phyloP scores from a whole-genome alignment of 2,113 vertebrate species.

The Aplodontia rufa region DNA sequence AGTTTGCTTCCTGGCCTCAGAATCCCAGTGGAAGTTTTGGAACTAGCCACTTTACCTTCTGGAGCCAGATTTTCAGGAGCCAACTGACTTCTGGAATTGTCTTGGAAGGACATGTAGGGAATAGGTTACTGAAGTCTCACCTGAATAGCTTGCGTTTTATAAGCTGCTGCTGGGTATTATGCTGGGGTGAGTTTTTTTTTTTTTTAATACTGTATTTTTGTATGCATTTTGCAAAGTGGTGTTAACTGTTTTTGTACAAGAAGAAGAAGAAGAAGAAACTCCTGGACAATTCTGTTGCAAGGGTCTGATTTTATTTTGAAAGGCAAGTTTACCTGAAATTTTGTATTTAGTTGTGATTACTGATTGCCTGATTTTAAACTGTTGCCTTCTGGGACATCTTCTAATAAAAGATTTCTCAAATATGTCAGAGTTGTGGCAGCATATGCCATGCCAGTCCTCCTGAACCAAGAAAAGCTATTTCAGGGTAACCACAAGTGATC shows the following conservation, averaged over 20 bases:
- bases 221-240: slow-evolving; percentile 87
- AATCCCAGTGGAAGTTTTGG: slow-evolving; percentile 47
- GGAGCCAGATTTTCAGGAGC: slow-evolving; percentile 56
- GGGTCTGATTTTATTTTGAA: slow-evolving; percentile 76
- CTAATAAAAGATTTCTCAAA: slow-evolving; percentile 80
- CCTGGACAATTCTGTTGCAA: slow-evolving; percentile 62
- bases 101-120: slow-evolving; percentile 44
- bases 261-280: not conserved
- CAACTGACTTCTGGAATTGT: slow-evolving; percentile 40
- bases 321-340: slow-evolving; percentile 68
- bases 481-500: slow-evolving; percentile 3
- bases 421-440: slow-evolving; percentile 36
- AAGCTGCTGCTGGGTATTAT: slow-evolving; percentile 85
- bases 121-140: slow-evolving; percentile 56
- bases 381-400: slow-evolving; percentile 73
- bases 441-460: slow-evolving; percentile 8
- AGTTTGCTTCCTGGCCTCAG: slow-evolving; percentile 40
- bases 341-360: slow-evolving; percentile 74
- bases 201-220: slow-evolving; percentile 88
- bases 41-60: slow-evolving; percentile 1
- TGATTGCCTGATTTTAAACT: slow-evolving; percentile 71
- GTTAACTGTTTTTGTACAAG: slow-evolving; percentile 82
- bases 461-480: slow-evolving; percentile 27
- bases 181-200: slow-evolving; percentile 77
- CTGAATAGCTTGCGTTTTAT: slow-evolving; percentile 78